These are phyloP conservation scores for Aporophyla lueneburgensis DNA, from an alignment of 2,888 invertebrate genomes.

Conservation along the genomic window DNA sequence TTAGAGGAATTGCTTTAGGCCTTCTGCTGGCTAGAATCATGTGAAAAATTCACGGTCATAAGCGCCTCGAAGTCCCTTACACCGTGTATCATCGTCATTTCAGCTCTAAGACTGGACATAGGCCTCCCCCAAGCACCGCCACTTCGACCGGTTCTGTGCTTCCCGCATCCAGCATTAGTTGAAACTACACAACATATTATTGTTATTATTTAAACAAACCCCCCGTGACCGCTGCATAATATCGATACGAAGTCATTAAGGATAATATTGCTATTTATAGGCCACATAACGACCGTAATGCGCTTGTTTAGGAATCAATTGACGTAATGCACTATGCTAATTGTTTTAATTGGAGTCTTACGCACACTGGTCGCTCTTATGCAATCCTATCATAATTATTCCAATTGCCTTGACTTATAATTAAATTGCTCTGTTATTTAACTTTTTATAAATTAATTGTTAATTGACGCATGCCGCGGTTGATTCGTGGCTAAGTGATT, in stretches of 20 bases:
- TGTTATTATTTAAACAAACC: constrained; percentile 17
- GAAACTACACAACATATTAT: not conserved
- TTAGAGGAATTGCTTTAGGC: too few relatives aligned
- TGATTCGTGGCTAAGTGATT: too few relatives aligned
- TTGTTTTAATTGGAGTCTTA: constrained; percentile 61
- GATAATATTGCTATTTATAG: constrained; percentile 51
- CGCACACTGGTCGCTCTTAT: constrained; percentile 36
- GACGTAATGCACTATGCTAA: constrained; percentile 63
- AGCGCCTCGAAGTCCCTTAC: not conserved
- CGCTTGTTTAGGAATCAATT: constrained; percentile 58
- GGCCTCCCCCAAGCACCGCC: too few relatives aligned
- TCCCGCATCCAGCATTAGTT: too few relatives aligned
- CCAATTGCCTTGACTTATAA: constrained; percentile 40
- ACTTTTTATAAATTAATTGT: not conserved
- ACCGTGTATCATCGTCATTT: too few relatives aligned
- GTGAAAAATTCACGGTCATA: not conserved
- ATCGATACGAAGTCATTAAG: constrained; percentile 52
- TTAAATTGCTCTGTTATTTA: constrained; percentile 2
- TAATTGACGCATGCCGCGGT: too few relatives aligned
- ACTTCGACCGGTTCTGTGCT: too few relatives aligned
- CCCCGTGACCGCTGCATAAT: constrained; percentile 25
- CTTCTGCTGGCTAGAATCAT: not conserved
- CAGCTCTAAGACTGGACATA: too few relatives aligned
- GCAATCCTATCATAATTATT: constrained; percentile 48
- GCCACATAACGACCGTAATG: constrained; percentile 29